Conservation (phyloP, 2,797 vertebrate genomes). For the Simalia tracyae region DNA sequence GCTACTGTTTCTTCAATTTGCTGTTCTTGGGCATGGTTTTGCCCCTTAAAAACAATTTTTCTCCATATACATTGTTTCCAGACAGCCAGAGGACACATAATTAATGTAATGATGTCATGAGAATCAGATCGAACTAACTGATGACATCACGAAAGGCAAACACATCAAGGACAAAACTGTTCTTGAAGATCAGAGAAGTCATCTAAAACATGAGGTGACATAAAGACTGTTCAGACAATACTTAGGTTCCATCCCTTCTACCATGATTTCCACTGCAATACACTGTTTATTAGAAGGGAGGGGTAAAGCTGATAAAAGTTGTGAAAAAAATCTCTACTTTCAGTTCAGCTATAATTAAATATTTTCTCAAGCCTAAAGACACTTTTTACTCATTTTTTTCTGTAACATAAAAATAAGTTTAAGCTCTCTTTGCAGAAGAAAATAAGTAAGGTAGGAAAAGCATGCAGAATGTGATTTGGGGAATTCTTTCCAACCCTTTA, state of each 20-base stretch:
- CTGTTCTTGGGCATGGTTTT: neutral
- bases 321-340: neutral
- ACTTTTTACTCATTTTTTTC: neutral
- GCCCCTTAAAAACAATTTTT: neutral
- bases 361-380: neutral
- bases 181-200: too few relatives aligned
- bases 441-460: too few relatives aligned
- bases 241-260: neutral
- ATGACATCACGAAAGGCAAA: neutral
- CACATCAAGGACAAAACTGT: too few relatives aligned
- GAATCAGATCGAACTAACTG: neutral
- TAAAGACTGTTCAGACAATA: neutral
- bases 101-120: neutral
- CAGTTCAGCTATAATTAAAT: neutral
- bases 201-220: too few relatives aligned
- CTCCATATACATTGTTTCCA: neutral
- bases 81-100: neutral
- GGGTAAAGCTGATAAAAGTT: neutral
- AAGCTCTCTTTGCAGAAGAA: too few relatives aligned
- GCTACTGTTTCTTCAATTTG: neutral
- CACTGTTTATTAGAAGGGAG: neutral
- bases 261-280: too few relatives aligned
- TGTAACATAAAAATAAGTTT: neutral
- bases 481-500: too few relatives aligned
- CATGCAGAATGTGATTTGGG: too few relatives aligned